A percentile compares a stretch with the other conserved stretches of the same genome.
Evolutionary conservation across 2,797 vertebrate genomes (phyloP).

Genomic region (Oreonectes daqikongensis): DNA sequence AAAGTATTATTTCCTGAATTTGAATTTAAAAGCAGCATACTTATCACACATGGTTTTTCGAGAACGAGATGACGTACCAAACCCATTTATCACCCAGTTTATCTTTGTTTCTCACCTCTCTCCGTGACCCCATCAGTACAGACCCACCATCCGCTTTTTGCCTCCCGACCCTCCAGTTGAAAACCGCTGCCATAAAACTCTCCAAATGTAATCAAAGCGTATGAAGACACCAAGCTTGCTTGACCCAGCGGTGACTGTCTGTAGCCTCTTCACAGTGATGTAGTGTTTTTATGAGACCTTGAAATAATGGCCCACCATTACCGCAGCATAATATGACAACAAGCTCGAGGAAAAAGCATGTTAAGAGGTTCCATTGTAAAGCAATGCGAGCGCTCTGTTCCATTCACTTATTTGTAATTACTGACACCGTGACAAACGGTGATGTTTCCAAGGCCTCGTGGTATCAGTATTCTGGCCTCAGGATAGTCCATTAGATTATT

Average conservation of each 20-base stretch:
- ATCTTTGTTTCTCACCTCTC: neutral
- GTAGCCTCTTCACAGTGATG: neutral
- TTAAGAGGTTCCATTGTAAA: conserved; percentile 5
- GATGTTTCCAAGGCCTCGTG: conserved; percentile 11
- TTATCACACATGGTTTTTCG: neutral
- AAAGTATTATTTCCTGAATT: too few relatives aligned
- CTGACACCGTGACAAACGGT: conserved; percentile 39
- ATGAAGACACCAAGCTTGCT: neutral
- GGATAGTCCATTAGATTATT: conserved; percentile 39
- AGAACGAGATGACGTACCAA: neutral
- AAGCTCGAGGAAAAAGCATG: conserved; percentile 31
- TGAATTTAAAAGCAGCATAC: too few relatives aligned
- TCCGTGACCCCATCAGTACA: neutral
- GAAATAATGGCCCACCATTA: conserved; percentile 37
- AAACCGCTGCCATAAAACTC: neutral
- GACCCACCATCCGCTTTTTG: neutral
- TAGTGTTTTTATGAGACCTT: conserved; percentile 21
- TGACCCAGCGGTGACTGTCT: conserved; percentile 31
- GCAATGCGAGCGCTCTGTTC: conserved; percentile 24
- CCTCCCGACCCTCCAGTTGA: neutral
- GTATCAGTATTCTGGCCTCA: conserved; percentile 29
- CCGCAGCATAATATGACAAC: conserved; percentile 30
- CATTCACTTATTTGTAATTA: conserved; percentile 43
- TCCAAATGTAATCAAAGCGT: neutral
- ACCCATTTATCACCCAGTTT: neutral